Base-by-base conservation (phyloP, 2,113 vertebrate genomes). In the Aphyosemion australe region DNA sequence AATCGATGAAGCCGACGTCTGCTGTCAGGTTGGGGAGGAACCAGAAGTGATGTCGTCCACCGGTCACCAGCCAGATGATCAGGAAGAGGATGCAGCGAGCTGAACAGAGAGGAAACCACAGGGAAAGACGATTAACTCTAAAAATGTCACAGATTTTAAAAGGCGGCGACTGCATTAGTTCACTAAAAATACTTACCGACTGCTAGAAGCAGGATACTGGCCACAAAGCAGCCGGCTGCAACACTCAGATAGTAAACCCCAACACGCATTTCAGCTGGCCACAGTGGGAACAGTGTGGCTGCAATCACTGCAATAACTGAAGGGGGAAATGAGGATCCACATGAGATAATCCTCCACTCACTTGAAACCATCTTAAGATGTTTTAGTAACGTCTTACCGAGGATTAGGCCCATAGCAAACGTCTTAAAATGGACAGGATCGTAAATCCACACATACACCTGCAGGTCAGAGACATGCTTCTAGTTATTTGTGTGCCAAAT, bases 381-480 rank as follows among this genome's bases (percentile, higher is more conserved):
- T 26, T 69, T 1, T 15, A 46, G 8, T 16, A 9, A 21, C 43
- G 68, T 94, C 95, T 93, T 91, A 99, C 97, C 97, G 62, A 99
- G 93, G 39, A 99, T 95, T 77, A 99, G 94, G 75, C 97, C 97
- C 97, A 99, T 99, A 80, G 96, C 97, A 90, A 99, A 99, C 1
- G 97, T 98, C 92, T 99, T 99, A 80, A 99, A 97, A 84, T 95
- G 97, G 74, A 99, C 97, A 0, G 97, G 97, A 88, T 99, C 97
- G 56, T 99, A 99, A 89, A 99, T 96, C 97, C 97, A 99, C 64
- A 99, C 95, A 12, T 93, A 99, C 2, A 99, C 96, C 97, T 99
- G 65, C 14, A 64, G 69, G 37, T 11, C 10, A 55, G 41, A 58
- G 46, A 18, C 2, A 15, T 0, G 0, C 6, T 11, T 13, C 32